Conservation (phyloP, 2,888 invertebrate genomes). For the Buathra laborator region DNA sequence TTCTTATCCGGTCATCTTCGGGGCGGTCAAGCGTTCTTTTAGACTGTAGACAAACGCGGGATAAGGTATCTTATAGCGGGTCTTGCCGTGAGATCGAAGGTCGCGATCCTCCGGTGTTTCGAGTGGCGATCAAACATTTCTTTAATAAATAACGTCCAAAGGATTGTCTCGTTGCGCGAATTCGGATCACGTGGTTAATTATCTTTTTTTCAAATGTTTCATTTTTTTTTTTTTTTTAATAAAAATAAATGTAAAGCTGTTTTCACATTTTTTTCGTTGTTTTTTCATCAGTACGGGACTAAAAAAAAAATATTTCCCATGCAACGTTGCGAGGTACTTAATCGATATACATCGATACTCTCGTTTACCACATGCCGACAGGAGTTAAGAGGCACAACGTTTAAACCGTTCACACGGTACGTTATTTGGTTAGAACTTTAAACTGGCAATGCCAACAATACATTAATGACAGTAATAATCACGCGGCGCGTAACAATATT, state of each 20-base stretch:
- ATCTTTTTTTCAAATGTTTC: too few relatives aligned
- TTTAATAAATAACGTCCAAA: too few relatives aligned
- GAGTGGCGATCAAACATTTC: background rate
- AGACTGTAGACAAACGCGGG: constrained; percentile 29
- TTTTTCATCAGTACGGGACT: too few relatives aligned
- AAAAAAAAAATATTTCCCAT: too few relatives aligned
- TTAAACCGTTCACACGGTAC: background rate
- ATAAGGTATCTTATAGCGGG: constrained; percentile 26
- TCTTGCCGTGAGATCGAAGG: constrained; percentile 38
- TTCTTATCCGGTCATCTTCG: constrained; percentile 78
- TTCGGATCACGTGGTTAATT: too few relatives aligned
- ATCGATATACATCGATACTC: background rate
- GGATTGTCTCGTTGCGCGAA: too few relatives aligned
- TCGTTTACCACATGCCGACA: background rate
- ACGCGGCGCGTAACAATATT: constrained; percentile 28
- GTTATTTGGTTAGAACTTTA: constrained; percentile 2
- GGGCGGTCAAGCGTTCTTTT: constrained; percentile 62
- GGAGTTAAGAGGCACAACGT: background rate
- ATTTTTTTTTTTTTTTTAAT: too few relatives aligned
- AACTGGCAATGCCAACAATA: constrained; percentile 18
- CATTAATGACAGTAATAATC: constrained; percentile 53
- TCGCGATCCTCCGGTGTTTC: constrained; percentile 10
- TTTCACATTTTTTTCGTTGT: too few relatives aligned
- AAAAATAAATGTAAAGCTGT: too few relatives aligned
- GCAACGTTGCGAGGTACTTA: too few relatives aligned